A percentile compares a stretch with the other conserved stretches of the same genome.
phyloP scores from a whole-genome alignment of 2,888 invertebrate species.

The Junonia oenone region DNA sequence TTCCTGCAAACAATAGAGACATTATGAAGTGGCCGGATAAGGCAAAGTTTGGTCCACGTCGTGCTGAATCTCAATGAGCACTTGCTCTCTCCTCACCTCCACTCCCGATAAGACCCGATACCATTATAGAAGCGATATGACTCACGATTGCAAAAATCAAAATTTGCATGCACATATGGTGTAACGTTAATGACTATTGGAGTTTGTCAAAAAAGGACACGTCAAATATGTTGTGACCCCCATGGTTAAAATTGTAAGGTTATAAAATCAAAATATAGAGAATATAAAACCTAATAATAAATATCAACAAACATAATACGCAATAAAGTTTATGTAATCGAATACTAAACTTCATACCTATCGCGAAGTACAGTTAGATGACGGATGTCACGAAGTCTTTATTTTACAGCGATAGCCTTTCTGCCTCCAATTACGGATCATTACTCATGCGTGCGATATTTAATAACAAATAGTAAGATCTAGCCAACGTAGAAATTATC shows the following conservation, averaged over 20 bases:
- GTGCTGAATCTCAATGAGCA: slow-evolving; percentile 69
- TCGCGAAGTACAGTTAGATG: slow-evolving; percentile 49
- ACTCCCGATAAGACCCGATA: slow-evolving; percentile 47
- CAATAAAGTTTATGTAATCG: neutral
- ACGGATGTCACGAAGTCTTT: slow-evolving; percentile 73
- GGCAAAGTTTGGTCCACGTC: slow-evolving; percentile 59
- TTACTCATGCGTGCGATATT: slow-evolving; percentile 66
- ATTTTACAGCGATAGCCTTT: slow-evolving; percentile 61
- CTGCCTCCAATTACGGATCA: slow-evolving; percentile 69
- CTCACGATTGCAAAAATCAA: slow-evolving; percentile 51
- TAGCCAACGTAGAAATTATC: slow-evolving; percentile 13
- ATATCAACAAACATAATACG: neutral
- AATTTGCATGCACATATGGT: slow-evolving; percentile 41
- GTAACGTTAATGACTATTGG: slow-evolving; percentile 21
- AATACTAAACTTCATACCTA: neutral
- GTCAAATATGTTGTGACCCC: neutral
- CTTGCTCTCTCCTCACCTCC: slow-evolving; percentile 37
- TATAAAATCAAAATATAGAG: neutral
- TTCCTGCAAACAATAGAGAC: slow-evolving; percentile 69
- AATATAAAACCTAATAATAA: neutral
- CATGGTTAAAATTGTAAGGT: neutral
- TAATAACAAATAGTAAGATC: slow-evolving; percentile 50
- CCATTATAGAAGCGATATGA: slow-evolving; percentile 49
- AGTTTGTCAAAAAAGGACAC: neutral
- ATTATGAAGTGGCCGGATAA: slow-evolving; percentile 67